Conservation (phyloP, 2,888 invertebrate genomes). For the Meghimatium bilineatum region DNA sequence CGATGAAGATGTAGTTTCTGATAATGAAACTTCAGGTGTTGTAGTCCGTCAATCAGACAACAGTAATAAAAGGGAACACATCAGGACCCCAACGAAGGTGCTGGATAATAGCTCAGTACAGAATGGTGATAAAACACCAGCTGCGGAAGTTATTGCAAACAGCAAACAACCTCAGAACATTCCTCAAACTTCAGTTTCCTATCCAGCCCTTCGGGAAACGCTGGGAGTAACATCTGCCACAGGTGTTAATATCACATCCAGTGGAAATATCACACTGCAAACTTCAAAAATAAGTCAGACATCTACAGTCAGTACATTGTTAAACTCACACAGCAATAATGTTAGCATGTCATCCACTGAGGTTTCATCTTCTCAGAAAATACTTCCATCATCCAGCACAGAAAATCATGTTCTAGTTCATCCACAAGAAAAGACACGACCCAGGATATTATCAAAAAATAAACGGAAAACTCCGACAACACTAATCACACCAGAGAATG, state of each 20-base stretch:
- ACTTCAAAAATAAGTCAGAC: not conserved
- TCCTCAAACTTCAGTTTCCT: not conserved
- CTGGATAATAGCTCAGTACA: not conserved
- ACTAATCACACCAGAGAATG: not conserved
- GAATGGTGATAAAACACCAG: not conserved
- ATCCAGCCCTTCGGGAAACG: constrained; percentile 11
- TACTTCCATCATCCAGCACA: not conserved
- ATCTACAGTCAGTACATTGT: not conserved
- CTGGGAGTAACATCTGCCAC: not conserved
- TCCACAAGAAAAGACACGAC: not conserved
- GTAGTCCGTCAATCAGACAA: not conserved
- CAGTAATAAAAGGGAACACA: not conserved
- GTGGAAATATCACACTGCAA: not conserved
- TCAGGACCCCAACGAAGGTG: not conserved
- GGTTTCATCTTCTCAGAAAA: not conserved
- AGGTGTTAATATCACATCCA: not conserved
- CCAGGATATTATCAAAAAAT: not conserved
- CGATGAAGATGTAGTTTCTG: not conserved
- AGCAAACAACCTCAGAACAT: not conserved
- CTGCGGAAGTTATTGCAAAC: not conserved
- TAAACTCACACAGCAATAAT: not conserved
- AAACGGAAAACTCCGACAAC: constrained; percentile 3
- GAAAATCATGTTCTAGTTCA: not conserved
- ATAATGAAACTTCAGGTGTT: not conserved
- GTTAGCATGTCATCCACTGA: too few species aligned